Evolutionary conservation across 2,888 invertebrate genomes (phyloP), one percentile per base, ranked within the genome.

Genomic region (Epinotia ramella): DNA sequence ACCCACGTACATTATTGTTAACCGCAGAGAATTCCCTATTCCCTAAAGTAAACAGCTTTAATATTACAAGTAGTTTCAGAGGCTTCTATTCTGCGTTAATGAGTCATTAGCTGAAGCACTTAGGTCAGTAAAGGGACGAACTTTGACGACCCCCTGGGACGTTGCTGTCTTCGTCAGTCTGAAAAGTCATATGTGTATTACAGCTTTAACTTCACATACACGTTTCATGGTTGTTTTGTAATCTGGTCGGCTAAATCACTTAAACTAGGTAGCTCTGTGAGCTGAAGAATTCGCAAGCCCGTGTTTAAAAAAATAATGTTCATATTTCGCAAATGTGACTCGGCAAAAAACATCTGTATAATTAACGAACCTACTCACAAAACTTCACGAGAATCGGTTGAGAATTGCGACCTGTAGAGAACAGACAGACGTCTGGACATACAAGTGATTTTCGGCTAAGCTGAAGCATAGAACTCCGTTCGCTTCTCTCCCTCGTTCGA

Each of bases 81-180:
- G 57, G 76, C 72, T 76, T 72, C 71, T 76, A 67, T 76, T 76
- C 67, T 76, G 76, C 76, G 76, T 76, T 76, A 76, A 76, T 76
- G 76, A 76, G 46, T 72, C 76, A 72, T 76, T 76, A 76, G 76
- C 62, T 28, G 44, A 66, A 76, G 72, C 72, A 76, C 76, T 76
- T 76, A 76, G 76, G 76, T 76, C 60, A 67, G 76, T 67, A 67
- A 60, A 72, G 72, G 76, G 72, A 72, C 56, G 66, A 72, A 76
- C 76, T 72, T 76, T 72, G 67, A 71, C 63, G 67, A 72, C 67
- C 76, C 76, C 72, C 44, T n/a, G 76, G 76, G 72, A 72, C 60
- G 49, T 44, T n/a, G 13, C 65, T 65, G 59, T 46, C 46, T 66
- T 65, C 44, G 46, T n/a, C 44, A 24, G 24, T 60, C 44, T 46